Percentiles rank a stretch among this genome's conserved stretches.
Conservation (phyloP, 2,113 vertebrate species). For the Thunnus maccoyii region DNA sequence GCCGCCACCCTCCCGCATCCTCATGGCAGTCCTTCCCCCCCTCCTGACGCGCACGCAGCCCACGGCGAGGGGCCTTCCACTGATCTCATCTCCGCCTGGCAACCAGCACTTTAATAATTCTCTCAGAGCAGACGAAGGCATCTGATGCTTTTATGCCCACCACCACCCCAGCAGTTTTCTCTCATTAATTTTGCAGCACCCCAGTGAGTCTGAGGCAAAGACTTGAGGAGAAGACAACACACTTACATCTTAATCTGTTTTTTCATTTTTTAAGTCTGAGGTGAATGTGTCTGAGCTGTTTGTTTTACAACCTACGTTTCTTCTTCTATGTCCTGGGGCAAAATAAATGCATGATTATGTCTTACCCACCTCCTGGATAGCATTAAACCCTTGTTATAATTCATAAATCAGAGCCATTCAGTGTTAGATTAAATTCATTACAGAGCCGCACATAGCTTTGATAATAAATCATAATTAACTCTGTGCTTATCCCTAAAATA, state of each 20-base stretch:
- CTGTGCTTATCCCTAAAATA: conserved; percentile 17
- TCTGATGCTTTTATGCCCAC: conserved; percentile 61
- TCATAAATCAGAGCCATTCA: conserved; percentile 22
- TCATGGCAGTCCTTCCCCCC: conserved; percentile 22
- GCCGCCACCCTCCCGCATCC: conserved; percentile 8
- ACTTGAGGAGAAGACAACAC: conserved; percentile 41
- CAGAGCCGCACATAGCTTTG: conserved; percentile 14
- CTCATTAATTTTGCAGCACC: conserved; percentile 75
- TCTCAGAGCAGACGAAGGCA: conserved; percentile 70
- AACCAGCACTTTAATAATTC: conserved; percentile 74
- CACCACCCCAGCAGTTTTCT: conserved; percentile 70
- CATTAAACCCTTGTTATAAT: conserved; percentile 12
- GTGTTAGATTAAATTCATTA: conserved; percentile 23
- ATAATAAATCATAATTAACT: conserved; percentile 51
- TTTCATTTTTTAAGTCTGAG: conserved; percentile 9
- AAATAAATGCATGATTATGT: conserved; percentile 9
- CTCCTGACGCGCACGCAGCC: conserved; percentile 29
- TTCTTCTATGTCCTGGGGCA: background rate
- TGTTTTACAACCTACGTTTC: conserved; percentile 38
- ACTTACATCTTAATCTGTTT: conserved; percentile 43
- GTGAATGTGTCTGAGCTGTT: conserved; percentile 34
- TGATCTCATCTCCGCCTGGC: conserved; percentile 63
- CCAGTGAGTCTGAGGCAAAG: conserved; percentile 54
- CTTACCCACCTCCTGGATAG: background rate
- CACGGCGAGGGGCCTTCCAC: conserved; percentile 48